Conservation (phyloP, 2,888 invertebrate species). For the Lepidochrysops patricia region DNA sequence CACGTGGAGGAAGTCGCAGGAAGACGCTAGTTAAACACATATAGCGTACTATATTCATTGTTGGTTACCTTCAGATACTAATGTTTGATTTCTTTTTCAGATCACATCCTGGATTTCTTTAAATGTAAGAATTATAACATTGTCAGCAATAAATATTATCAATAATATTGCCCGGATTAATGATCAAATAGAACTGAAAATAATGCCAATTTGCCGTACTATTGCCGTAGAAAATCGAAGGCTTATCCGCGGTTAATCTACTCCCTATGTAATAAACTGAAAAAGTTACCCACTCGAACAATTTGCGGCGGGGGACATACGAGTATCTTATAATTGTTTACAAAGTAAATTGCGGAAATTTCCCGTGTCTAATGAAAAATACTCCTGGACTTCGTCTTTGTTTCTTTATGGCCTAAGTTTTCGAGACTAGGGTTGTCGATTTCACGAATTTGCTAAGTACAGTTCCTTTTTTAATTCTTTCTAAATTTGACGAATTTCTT, state of each 20-base stretch:
- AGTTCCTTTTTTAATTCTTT: too few species aligned
- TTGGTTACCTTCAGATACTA: too few species aligned
- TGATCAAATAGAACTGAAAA: too few species aligned
- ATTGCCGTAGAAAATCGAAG: too few species aligned
- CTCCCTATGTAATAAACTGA: not conserved
- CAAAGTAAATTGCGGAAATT: conserved; percentile 42
- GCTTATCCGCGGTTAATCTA: not conserved
- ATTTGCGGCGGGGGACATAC: conserved; percentile 49
- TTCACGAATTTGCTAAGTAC: too few species aligned
- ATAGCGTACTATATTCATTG: too few species aligned
- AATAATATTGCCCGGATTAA: not conserved
- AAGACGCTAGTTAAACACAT: too few species aligned
- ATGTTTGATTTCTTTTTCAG: not conserved
- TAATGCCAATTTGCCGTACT: too few species aligned
- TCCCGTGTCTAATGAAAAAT: conserved; percentile 61
- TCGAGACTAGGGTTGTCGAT: conserved; percentile 28
- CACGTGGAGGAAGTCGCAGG: too few species aligned
- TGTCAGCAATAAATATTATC: not conserved
- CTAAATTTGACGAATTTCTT: too few species aligned
- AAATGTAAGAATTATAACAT: not conserved
- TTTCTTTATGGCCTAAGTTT: conserved; percentile 61
- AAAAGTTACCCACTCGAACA: conserved; percentile 24
- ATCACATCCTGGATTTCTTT: not conserved
- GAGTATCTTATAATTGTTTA: conserved; percentile 63
- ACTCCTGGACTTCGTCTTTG: conserved; percentile 54